phyloP scores from a whole-genome alignment of 2,888 invertebrate genomes.

The Notodonta dromedarius region DNA sequence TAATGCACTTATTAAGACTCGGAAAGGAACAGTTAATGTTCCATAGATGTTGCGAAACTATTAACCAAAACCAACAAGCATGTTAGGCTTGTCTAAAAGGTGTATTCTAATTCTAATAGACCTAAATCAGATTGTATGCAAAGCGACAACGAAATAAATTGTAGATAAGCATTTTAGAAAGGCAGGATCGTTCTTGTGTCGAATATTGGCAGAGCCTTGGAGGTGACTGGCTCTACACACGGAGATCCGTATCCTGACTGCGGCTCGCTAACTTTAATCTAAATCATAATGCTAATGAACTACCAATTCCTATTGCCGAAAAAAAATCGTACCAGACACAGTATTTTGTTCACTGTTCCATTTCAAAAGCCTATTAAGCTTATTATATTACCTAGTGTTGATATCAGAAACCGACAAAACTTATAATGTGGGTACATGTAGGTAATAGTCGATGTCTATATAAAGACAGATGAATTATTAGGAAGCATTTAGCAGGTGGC shows the following conservation, averaged over 20 bases:
- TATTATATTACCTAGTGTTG: no score
- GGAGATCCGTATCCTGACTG: constrained; percentile 70
- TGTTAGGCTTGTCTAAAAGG: constrained; percentile 8
- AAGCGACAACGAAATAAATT: constrained; percentile 36
- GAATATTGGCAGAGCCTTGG: constrained; percentile 65
- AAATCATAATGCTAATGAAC: constrained; percentile 1
- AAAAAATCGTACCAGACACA: no score
- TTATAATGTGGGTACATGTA: no score
- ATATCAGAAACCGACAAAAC: no score
- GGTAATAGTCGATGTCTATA: no score
- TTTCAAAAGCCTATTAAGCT: no score
- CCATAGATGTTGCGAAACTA: constrained; percentile 13
- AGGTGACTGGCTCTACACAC: constrained; percentile 62
- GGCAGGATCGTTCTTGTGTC: constrained; percentile 62
- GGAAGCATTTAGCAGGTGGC: no score
- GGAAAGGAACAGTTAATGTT: neutral
- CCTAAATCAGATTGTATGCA: constrained; percentile 30
- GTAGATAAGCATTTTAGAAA: constrained; percentile 61
- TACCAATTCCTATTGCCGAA: no score
- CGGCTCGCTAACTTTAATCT: constrained; percentile 29
- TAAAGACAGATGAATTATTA: no score
- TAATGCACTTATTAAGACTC: neutral
- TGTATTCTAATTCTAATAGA: constrained; percentile 30
- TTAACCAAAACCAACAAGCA: constrained; percentile 1
- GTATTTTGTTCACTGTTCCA: no score